These are phyloP conservation scores for Atrina japonica DNA, from an alignment of 2,888 invertebrate species.

Conservation along the genomic window DNA sequence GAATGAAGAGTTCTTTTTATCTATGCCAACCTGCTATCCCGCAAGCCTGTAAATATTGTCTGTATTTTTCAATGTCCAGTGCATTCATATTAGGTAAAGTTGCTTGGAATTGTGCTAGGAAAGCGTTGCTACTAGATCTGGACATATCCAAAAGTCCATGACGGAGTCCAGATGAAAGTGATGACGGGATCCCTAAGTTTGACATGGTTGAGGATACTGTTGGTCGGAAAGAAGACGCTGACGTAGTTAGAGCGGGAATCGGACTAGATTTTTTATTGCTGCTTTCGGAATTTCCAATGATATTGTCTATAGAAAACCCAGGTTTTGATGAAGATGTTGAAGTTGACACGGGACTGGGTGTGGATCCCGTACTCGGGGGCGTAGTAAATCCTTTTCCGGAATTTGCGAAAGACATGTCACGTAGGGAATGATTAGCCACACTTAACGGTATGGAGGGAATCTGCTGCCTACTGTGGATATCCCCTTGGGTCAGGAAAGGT, in stretches of 20 bases:
- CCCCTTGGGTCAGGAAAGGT: conserved; percentile 84
- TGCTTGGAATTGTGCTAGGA: conserved; percentile 64
- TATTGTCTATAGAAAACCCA: conserved; percentile 84
- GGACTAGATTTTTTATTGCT: conserved; percentile 53
- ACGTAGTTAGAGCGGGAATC: conserved; percentile 19
- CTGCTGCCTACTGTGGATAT: conserved; percentile 81
- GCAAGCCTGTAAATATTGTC: conserved; percentile 74
- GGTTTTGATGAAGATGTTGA: conserved; percentile 54
- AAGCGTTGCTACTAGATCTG: conserved; percentile 59
- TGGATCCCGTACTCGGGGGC: conserved; percentile 45
- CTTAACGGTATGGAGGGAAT: conserved; percentile 28
- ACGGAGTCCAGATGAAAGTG: conserved; percentile 49
- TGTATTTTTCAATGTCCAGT: conserved; percentile 75
- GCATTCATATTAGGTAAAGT: conserved; percentile 66
- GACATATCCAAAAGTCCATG: conserved; percentile 58
- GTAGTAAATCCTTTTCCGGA: conserved; percentile 40
- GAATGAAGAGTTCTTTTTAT: conserved; percentile 1
- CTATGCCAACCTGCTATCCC: conserved; percentile 64
- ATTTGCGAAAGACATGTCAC: conserved; percentile 43
- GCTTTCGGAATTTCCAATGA: conserved; percentile 81
- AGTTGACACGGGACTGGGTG: conserved; percentile 65
- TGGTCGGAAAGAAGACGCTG: conserved; percentile 43
- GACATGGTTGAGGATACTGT: conserved; percentile 28
- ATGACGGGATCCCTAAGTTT: conserved; percentile 33
- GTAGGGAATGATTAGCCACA: conserved; percentile 22